Conservation (phyloP, 2,113 vertebrate genomes). For the Podocnemis expansa region DNA sequence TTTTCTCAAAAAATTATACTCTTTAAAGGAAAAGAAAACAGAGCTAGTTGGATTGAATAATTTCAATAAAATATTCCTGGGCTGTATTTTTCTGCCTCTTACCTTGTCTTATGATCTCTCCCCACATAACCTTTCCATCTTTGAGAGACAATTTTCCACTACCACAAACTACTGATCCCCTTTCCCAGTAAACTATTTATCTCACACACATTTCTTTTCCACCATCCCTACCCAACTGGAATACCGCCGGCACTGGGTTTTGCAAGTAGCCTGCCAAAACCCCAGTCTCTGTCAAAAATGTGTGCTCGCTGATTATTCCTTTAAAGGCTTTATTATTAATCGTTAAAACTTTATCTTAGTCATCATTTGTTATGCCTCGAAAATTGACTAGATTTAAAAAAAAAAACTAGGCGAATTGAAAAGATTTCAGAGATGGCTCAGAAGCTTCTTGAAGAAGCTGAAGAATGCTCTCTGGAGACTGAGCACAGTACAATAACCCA, state of each 20-base stretch:
- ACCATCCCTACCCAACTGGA: neutral
- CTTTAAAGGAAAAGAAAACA: neutral
- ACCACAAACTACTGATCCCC: neutral
- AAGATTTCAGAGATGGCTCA: conserved; percentile 49
- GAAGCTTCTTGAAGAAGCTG: conserved; percentile 66
- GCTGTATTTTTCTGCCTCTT: neutral
- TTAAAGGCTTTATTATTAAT: conserved; percentile 56
- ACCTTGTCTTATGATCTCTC: neutral
- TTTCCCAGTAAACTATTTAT: neutral
- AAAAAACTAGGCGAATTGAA: conserved; percentile 39
- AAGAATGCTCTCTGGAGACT: conserved; percentile 62
- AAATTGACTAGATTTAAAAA: conserved; percentile 33
- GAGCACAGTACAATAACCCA: conserved; percentile 44
- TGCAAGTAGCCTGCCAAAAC: neutral
- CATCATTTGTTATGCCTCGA: conserved; percentile 40
- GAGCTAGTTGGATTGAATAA: neutral
- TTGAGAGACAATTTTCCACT: neutral
- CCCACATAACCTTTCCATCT: neutral
- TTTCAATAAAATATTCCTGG: accelerated
- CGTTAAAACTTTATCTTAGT: conserved; percentile 56
- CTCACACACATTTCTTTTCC: neutral
- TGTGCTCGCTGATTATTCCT: conserved; percentile 1
- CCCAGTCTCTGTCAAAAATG: neutral
- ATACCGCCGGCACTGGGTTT: neutral
- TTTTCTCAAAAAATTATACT: neutral